phyloP scores from a whole-genome alignment of 2,888 invertebrate species.

The Junonia oenone region DNA sequence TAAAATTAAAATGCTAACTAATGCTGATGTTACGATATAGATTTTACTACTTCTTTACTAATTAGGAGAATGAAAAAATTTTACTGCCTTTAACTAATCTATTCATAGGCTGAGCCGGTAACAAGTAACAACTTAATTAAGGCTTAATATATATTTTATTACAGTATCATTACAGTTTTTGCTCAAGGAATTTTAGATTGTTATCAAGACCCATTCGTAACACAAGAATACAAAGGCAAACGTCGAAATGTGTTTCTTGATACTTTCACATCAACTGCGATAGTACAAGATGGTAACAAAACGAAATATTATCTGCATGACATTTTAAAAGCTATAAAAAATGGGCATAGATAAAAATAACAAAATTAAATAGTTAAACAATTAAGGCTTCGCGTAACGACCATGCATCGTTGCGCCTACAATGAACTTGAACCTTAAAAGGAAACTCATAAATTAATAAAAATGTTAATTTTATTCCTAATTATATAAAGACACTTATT shows the following conservation, averaged over 20 bases:
- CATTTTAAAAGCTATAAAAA: slow-evolving; percentile 6
- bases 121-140: slow-evolving; percentile 40
- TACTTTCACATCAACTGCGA: not conserved
- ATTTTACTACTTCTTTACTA: slow-evolving; percentile 25
- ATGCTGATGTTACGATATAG: slow-evolving; percentile 25
- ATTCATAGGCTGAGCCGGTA: slow-evolving; percentile 29
- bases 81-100: slow-evolving; percentile 25
- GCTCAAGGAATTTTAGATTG: slow-evolving; percentile 41
- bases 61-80: slow-evolving; percentile 25
- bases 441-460: slow-evolving; percentile 29
- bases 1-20: slow-evolving; percentile 14
- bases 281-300: not conserved
- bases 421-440: slow-evolving; percentile 22
- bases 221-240: slow-evolving; percentile 20
- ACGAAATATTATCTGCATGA: slow-evolving; percentile 3
- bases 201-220: slow-evolving; percentile 36
- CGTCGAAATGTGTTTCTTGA: slow-evolving; percentile 4
- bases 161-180: slow-evolving; percentile 36
- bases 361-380: slow-evolving; percentile 5
- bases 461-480: slow-evolving; percentile 31
- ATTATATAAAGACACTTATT: slow-evolving; percentile 2
- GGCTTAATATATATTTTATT: slow-evolving; percentile 40
- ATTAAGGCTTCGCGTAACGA: slow-evolving; percentile 9
- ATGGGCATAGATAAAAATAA: not conserved
- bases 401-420: slow-evolving; percentile 17